phyloP scores from a whole-genome alignment of 2,888 invertebrate genomes.

The Drosophila paranaensis region DNA sequence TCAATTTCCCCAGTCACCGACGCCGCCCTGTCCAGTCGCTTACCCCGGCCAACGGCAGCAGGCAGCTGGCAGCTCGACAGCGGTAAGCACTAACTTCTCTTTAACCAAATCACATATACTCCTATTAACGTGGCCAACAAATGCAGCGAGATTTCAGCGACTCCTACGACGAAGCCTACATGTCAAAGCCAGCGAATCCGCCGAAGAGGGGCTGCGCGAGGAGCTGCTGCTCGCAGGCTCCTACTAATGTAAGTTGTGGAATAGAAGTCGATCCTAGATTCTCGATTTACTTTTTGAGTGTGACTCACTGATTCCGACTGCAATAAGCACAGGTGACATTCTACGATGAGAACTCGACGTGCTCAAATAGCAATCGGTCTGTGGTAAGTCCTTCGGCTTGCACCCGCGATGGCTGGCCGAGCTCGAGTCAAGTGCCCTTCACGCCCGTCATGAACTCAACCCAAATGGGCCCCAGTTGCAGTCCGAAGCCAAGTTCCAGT shows the following conservation, averaged over 20 bases:
- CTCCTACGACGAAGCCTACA: constrained; percentile 26
- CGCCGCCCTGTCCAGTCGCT: constrained; percentile 1
- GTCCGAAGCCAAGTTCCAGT: not conserved
- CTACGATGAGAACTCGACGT: not conserved
- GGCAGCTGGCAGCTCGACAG: not conserved
- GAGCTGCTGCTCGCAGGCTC: not conserved
- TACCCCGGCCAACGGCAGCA: constrained; percentile 10
- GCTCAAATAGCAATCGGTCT: not conserved
- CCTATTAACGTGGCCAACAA: too few relatives aligned
- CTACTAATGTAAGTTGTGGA: constrained; percentile 5
- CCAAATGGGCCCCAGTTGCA: not conserved
- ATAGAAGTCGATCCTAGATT: too few relatives aligned
- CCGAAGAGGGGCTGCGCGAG: not conserved
- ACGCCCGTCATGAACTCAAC: not conserved
- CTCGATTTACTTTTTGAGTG: too few relatives aligned
- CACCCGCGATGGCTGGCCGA: not conserved
- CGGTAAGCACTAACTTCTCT: not conserved
- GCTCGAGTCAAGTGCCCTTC: not conserved
- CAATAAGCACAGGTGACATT: constrained; percentile 22
- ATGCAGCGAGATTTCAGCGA: not conserved
- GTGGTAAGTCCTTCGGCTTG: too few relatives aligned
- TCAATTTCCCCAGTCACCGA: not conserved
- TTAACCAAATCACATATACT: not conserved
- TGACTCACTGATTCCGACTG: too few relatives aligned
- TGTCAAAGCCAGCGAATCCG: constrained; percentile 5